Conservation (phyloP, 2,797 vertebrate genomes). For the Calcarius lapponicus region DNA sequence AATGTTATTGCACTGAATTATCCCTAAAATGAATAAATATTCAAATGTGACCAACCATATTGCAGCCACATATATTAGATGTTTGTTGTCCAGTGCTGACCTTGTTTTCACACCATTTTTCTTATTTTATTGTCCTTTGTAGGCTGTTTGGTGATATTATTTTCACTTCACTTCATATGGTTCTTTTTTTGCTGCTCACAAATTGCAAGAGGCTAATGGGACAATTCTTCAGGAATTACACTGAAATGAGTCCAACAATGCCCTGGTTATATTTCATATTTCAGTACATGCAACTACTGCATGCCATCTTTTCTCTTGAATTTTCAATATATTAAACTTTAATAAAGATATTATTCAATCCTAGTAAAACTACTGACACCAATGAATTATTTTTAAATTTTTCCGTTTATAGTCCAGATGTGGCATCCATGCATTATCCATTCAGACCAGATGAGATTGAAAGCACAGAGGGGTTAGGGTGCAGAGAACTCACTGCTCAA, state of each 20-base stretch:
- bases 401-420: not conserved
- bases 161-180: not conserved
- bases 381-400: not conserved
- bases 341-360: not conserved
- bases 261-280: conserved; percentile 19
- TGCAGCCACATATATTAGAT: not conserved
- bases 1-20: not conserved
- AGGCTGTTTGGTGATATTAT: conserved; percentile 9
- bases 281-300: not conserved
- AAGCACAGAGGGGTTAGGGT: not conserved
- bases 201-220: conserved; percentile 22
- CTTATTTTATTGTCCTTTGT: conserved; percentile 20
- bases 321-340: not conserved
- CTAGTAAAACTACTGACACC: not conserved
- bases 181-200: not conserved
- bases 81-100: conserved; percentile 6
- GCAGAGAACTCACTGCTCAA: not conserved
- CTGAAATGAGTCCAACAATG: not conserved
- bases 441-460: not conserved
- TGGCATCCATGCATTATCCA: not conserved
- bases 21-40: conserved; percentile 41
- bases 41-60: conserved; percentile 24
- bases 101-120: conserved; percentile 43
- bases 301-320: not conserved
- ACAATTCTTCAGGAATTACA: conserved; percentile 46